phyloP scores from a whole-genome alignment of 2,113 vertebrate genomes.

The Triplophysa dalaica region DNA sequence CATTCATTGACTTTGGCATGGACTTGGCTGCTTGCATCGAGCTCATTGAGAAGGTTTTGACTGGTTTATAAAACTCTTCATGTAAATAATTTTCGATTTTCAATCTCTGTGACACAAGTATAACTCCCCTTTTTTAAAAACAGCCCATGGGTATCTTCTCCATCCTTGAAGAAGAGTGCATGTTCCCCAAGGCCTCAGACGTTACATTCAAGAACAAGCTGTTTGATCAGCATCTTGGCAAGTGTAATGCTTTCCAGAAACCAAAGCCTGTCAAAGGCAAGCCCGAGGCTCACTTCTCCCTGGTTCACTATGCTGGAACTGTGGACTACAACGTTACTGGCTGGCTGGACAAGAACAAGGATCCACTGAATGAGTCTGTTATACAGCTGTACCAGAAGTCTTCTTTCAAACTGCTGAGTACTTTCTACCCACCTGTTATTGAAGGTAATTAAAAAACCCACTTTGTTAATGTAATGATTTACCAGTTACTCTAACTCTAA shows the following conservation, averaged over 20 bases:
- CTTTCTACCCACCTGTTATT: constrained; percentile 54
- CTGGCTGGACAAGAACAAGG: constrained; percentile 61
- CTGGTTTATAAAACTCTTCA: constrained; percentile 7
- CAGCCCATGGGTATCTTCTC: constrained; percentile 75
- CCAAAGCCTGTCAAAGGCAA: constrained; percentile 81
- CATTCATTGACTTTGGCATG: constrained; percentile 91
- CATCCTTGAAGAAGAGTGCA: constrained; percentile 75
- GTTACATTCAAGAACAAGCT: constrained; percentile 52
- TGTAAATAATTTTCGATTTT: background rate
- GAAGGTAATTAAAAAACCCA: constrained; percentile 40
- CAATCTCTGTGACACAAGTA: background rate
- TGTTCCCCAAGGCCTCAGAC: constrained; percentile 74
- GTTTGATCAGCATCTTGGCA: constrained; percentile 51
- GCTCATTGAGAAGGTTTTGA: constrained; percentile 83
- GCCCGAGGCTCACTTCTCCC: constrained; percentile 79
- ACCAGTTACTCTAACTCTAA: background rate
- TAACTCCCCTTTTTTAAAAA: background rate
- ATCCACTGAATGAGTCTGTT: constrained; percentile 58
- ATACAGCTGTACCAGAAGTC: constrained; percentile 52
- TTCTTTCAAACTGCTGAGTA: constrained; percentile 48
- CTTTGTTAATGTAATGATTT: background rate
- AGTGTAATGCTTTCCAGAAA: constrained; percentile 70
- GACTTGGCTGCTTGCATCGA: constrained; percentile 88
- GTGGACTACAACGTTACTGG: constrained; percentile 80
- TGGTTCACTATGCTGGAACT: constrained; percentile 79